phyloP scores from a whole-genome alignment of 2,888 invertebrate species.

The Apodemia duryi region DNA sequence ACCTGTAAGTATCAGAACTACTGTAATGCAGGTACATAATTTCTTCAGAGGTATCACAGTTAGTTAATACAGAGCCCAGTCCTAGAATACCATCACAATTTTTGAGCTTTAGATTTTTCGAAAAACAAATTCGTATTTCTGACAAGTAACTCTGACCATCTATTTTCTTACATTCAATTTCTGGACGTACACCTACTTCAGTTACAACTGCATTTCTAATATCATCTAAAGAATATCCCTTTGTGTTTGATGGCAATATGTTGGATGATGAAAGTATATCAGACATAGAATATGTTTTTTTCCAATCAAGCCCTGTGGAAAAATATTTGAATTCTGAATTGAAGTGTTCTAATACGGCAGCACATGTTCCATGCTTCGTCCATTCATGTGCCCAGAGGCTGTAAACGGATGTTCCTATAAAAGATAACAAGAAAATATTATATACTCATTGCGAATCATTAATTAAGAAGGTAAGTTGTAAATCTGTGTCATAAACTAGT shows the following conservation, averaged over 20 bases:
- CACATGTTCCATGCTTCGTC: slow-evolving; percentile 91
- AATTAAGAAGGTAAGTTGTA: too few species aligned
- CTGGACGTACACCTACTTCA: slow-evolving; percentile 77
- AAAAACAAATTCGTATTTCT: slow-evolving; percentile 87
- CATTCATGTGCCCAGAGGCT: slow-evolving; percentile 90
- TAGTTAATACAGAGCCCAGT: slow-evolving; percentile 71
- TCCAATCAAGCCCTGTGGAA: slow-evolving; percentile 80
- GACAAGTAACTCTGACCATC: slow-evolving; percentile 79
- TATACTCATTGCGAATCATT: not conserved
- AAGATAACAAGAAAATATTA: not conserved
- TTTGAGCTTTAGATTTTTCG: slow-evolving; percentile 80
- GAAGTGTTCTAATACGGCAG: slow-evolving; percentile 75
- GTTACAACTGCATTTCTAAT: slow-evolving; percentile 63
- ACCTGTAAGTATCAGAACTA: slow-evolving; percentile 45
- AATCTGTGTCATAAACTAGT: too few species aligned
- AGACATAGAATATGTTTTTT: slow-evolving; percentile 80
- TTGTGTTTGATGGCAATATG: slow-evolving; percentile 66
- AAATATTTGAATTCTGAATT: slow-evolving; percentile 85
- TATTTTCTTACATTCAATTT: slow-evolving; percentile 82
- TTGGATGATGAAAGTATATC: slow-evolving; percentile 74
- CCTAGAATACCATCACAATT: slow-evolving; percentile 81
- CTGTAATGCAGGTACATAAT: slow-evolving; percentile 78
- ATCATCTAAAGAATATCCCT: slow-evolving; percentile 39
- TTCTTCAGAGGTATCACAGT: slow-evolving; percentile 75
- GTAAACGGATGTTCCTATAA: slow-evolving; percentile 58